phyloP scores from a whole-genome alignment of 2,888 invertebrate genomes.

The Apamea sordens region DNA sequence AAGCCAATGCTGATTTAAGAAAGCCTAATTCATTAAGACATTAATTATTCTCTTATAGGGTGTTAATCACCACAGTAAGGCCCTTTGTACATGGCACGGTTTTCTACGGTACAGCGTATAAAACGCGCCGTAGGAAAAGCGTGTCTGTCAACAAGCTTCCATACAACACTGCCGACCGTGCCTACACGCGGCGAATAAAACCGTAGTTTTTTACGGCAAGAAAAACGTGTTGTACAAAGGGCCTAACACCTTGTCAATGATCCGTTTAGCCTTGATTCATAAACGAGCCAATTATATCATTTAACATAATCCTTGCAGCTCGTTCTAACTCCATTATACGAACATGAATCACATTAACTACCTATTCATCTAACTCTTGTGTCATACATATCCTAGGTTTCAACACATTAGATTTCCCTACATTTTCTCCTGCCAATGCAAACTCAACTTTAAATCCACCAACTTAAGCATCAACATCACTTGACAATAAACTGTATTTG shows the following conservation, averaged over 20 bases:
- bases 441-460: neutral
- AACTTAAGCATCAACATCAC: neutral
- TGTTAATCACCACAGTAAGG: constrained; percentile 28
- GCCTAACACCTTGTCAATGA: constrained; percentile 14
- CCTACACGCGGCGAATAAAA: neutral
- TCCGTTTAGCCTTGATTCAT: constrained; percentile 48
- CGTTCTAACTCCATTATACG: constrained; percentile 43
- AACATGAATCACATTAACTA: constrained; percentile 56
- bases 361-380: constrained; percentile 49
- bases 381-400: constrained; percentile 51
- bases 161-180: no score
- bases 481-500: constrained; percentile 5
- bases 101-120: neutral
- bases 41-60: constrained; percentile 5
- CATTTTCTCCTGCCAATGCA: constrained; percentile 3
- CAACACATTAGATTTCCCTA: constrained; percentile 43
- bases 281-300: constrained; percentile 53
- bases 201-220: neutral
- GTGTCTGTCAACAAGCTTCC: neutral
- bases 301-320: constrained; percentile 48
- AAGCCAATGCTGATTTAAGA: neutral
- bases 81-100: no score
- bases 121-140: neutral
- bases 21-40: constrained; percentile 4
- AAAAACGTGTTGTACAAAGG: neutral